A percentile compares a stretch with the other conserved stretches of the same genome.
phyloP scores from a whole-genome alignment of 2,888 invertebrate genomes.

The Chrysolina americana region DNA sequence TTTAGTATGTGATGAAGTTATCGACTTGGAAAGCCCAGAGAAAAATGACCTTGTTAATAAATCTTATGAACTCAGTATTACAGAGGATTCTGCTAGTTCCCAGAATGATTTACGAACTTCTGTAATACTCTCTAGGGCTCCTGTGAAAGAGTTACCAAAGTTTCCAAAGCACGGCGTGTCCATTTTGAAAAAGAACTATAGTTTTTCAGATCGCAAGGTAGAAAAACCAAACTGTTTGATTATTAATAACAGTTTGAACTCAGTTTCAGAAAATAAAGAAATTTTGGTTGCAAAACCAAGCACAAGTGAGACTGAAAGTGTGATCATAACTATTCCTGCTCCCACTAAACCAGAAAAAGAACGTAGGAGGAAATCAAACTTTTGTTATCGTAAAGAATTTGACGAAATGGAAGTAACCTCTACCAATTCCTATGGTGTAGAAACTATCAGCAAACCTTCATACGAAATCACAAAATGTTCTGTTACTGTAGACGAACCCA shows the following conservation, averaged over 20 bases:
- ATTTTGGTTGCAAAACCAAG: slow-evolving; percentile 45
- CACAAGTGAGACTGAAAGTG: slow-evolving; percentile 47
- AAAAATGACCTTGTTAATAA: slow-evolving; percentile 59
- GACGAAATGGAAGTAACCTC: slow-evolving; percentile 64
- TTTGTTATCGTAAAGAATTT: slow-evolving; percentile 66
- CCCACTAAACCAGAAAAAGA: slow-evolving; percentile 60
- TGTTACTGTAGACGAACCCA: slow-evolving; percentile 55
- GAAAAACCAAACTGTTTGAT: slow-evolving; percentile 54
- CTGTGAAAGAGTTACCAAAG: slow-evolving; percentile 61
- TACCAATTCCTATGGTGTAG: slow-evolving; percentile 46
- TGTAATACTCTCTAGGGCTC: slow-evolving; percentile 43
- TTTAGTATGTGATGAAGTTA: slow-evolving; percentile 71
- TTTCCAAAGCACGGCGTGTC: slow-evolving; percentile 69
- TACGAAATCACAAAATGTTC: slow-evolving; percentile 40
- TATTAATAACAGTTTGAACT: slow-evolving; percentile 53
- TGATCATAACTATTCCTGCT: slow-evolving; percentile 49
- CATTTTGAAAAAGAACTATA: slow-evolving; percentile 65
- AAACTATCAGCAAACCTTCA: slow-evolving; percentile 61
- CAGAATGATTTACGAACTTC: slow-evolving; percentile 69
- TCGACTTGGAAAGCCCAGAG: slow-evolving; percentile 66
- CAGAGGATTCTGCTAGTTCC: slow-evolving; percentile 65
- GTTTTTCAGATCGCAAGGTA: slow-evolving; percentile 49
- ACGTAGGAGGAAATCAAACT: slow-evolving; percentile 66
- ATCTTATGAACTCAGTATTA: slow-evolving; percentile 65
- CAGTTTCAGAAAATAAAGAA: slow-evolving; percentile 61